Evolutionary conservation across 2,888 invertebrate species (phyloP).

Genomic region (Drosophila villosipedis): DNA sequence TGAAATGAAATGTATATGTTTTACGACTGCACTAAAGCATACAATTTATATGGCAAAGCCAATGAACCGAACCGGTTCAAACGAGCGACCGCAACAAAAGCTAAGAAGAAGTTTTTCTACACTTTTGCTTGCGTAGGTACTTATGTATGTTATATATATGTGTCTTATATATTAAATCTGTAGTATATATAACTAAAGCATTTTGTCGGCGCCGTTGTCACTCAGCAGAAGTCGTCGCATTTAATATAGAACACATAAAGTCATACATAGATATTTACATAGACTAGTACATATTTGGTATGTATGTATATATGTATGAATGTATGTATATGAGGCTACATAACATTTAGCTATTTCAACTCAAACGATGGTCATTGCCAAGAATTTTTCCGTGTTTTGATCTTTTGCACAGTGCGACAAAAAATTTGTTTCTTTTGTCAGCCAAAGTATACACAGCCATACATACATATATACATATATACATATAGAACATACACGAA

Average conservation of each 20-base stretch:
- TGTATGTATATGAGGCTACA: slow-evolving; percentile 38
- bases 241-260: slow-evolving; percentile 25
- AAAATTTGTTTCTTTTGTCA: slow-evolving; percentile 65
- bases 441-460: slow-evolving; percentile 24
- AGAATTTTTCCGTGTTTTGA: slow-evolving; percentile 82
- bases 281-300: slow-evolving; percentile 7
- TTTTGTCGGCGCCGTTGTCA: slow-evolving; percentile 73
- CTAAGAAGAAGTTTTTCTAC: neutral
- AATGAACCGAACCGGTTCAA: slow-evolving; percentile 31
- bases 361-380: slow-evolving; percentile 79
- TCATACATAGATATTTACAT: slow-evolving; percentile 20
- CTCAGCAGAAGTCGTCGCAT: slow-evolving; percentile 64
- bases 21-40: slow-evolving; percentile 4
- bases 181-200: slow-evolving; percentile 23
- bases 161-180: slow-evolving; percentile 5
- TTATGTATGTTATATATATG: neutral
- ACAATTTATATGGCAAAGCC: slow-evolving; percentile 15
- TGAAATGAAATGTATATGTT: slow-evolving; percentile 23
- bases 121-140: slow-evolving; percentile 18
- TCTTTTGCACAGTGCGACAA: slow-evolving; percentile 67
- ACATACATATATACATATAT: slow-evolving; percentile 12
- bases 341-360: slow-evolving; percentile 76
- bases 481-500: neutral
- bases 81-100: slow-evolving; percentile 1
- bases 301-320: neutral